Evolutionary conservation across 2,888 invertebrate genomes (phyloP).

Genomic region (Conops quadrifasciatus): DNA sequence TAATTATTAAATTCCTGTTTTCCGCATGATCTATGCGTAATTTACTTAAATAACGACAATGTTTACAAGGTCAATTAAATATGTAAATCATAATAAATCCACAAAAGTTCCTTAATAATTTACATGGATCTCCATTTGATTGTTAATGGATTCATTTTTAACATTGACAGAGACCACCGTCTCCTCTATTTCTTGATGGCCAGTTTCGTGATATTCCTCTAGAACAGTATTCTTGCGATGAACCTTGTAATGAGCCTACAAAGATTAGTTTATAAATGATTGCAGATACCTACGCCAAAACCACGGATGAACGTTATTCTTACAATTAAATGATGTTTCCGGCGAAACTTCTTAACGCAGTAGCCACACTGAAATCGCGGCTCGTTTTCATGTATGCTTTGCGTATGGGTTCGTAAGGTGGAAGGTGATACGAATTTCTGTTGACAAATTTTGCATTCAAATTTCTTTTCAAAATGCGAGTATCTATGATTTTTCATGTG

Average conservation of each 20-base stretch:
- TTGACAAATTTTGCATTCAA: slow-evolving; percentile 51
- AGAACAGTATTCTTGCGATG: slow-evolving; percentile 43
- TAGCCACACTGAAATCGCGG: slow-evolving; percentile 49
- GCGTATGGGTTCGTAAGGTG: slow-evolving; percentile 50
- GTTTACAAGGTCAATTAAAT: slow-evolving; percentile 38
- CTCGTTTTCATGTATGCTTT: slow-evolving; percentile 49
- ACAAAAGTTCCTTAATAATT: slow-evolving; percentile 8
- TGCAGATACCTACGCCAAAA: background rate
- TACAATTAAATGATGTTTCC: slow-evolving; percentile 54
- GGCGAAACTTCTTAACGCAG: slow-evolving; percentile 52
- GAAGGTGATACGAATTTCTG: slow-evolving; percentile 53
- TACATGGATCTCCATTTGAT: slow-evolving; percentile 19
- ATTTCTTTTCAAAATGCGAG: slow-evolving; percentile 50
- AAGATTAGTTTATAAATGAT: slow-evolving; percentile 21
- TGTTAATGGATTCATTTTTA: background rate
- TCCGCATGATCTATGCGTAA: too few relatives aligned
- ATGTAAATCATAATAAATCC: slow-evolving; percentile 42
- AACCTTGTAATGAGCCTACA: slow-evolving; percentile 48
- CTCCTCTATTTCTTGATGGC: slow-evolving; percentile 24
- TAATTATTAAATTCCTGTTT: too few relatives aligned
- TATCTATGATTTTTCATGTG: slow-evolving; percentile 54
- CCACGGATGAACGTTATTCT: background rate
- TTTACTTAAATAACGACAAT: slow-evolving; percentile 36
- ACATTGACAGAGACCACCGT: background rate
- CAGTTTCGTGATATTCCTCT: background rate